Evolutionary conservation across 1,140 invertebrate genomes (phyloP).

Genomic region (Drosophila bocqueti): DNA sequence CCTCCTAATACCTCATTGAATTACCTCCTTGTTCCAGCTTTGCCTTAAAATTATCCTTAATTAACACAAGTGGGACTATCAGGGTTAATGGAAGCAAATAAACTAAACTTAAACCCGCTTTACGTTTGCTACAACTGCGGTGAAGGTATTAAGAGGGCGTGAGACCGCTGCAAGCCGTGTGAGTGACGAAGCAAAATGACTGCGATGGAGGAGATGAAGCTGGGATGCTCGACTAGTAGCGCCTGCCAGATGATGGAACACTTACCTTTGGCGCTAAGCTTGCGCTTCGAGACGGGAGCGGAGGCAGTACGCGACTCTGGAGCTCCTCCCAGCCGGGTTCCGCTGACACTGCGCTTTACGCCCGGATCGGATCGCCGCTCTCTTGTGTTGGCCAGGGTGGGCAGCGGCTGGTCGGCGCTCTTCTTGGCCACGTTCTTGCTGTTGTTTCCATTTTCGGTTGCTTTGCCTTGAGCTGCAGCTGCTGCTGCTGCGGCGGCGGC

Average conservation of each 20-base stretch:
- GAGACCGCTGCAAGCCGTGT: neutral
- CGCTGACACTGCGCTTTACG: conserved; percentile 52
- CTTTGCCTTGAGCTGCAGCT: conserved; percentile 23
- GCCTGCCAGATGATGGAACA: neutral
- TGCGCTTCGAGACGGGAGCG: conserved; percentile 47
- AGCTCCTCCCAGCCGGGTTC: conserved; percentile 41
- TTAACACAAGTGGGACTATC: neutral
- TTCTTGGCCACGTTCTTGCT: conserved; percentile 77
- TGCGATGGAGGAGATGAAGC: conserved; percentile 31
- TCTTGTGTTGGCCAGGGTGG: conserved; percentile 54
- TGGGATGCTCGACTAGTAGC: conserved; percentile 5
- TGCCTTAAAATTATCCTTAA: neutral
- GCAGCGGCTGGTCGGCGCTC: conserved; percentile 65
- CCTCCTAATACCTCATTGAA: neutral
- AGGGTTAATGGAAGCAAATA: neutral
- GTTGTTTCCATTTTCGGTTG: conserved; percentile 26
- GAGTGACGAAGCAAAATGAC: conserved; percentile 41
- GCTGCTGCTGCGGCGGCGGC: conserved; percentile 34
- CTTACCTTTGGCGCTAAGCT: conserved; percentile 66
- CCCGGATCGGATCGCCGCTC: conserved; percentile 68
- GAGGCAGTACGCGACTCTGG: conserved; percentile 1
- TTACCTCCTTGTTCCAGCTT: neutral
- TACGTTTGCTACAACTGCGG: neutral
- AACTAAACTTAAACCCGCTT: neutral
- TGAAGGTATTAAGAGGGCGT: neutral